Evolutionary conservation across 2,888 invertebrate genomes (phyloP), one percentile per base, ranked within the genome.

Genomic region (Sympetrum striolatum): DNA sequence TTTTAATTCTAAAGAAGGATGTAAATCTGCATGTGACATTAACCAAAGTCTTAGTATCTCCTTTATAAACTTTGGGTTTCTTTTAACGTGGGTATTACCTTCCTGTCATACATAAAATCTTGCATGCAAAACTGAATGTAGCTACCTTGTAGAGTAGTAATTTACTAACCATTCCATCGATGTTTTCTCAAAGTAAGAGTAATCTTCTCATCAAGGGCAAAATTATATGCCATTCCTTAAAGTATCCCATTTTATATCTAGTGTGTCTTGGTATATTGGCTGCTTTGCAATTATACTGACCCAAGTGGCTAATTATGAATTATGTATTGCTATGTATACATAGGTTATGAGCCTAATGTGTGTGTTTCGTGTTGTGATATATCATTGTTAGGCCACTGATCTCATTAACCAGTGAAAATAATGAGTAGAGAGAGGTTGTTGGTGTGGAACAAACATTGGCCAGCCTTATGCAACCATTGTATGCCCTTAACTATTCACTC

Each of bases 341-440:
- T 86, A 86, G 86, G 86, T 86, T 37, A 86, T 86, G 86, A 86
- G 86, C 86, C 86, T 86, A 60, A 86, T 86, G 86, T 86, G 86
- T 86, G 86, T 86, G 86, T 86, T 86, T 86, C 39, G 86, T 86
- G 86, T 86, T 86, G 86, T 86, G 86, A 86, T 86, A 86, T 86
- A 86, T 86, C 86, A 86, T 86, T 60, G 86, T 86, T 86, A 86
- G 86, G 86, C 86, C 86, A 86, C 86, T 86, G 86, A 86, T 86
- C 86, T 86, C 86, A 86, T 86, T 86, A 86, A 86, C 86, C 86
- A 86, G 86, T 86, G 86, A 86, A 86, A 86, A 86, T 86, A 86
- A 60, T 86, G 86, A 58, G 58, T 35, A 86, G 86, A 86, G 60
- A 64, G 86, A 39, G 64, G 58, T 86, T 58, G 64, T 86, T 37